These are phyloP conservation scores for Myanophis thanlyinensis DNA, from an alignment of 2,113 vertebrate species.

Conservation along the genomic window DNA sequence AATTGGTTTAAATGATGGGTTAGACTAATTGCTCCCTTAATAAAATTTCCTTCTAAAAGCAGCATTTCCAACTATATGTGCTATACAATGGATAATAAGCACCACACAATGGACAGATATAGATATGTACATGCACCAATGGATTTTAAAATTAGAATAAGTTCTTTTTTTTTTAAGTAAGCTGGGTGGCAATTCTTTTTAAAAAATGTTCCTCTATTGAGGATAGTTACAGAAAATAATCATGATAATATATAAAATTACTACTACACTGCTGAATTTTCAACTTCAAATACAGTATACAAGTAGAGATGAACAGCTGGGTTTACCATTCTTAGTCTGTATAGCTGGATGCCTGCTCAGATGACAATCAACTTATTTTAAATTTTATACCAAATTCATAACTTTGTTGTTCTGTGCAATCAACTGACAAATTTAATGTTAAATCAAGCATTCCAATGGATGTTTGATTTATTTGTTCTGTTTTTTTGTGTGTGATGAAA, in stretches of 20 bases:
- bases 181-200: background rate
- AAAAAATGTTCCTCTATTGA: background rate
- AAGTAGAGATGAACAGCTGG: background rate
- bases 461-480: background rate
- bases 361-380: background rate
- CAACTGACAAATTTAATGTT: background rate
- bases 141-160: background rate
- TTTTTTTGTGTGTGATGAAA: background rate
- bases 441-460: background rate
- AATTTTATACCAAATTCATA: background rate
- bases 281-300: background rate
- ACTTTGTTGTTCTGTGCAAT: background rate
- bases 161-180: background rate
- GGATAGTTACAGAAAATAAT: background rate
- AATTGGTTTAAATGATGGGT: conserved; percentile 3
- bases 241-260: background rate
- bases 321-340: background rate
- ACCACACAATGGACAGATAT: background rate
- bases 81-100: background rate
- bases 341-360: background rate
- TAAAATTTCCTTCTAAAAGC: background rate
- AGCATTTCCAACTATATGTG: background rate
- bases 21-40: background rate
- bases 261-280: background rate
- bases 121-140: background rate